A percentile compares a stretch with the other conserved stretches of the same genome.
Conservation (phyloP, 2,888 invertebrate species). For the Geophilus truncorum region DNA sequence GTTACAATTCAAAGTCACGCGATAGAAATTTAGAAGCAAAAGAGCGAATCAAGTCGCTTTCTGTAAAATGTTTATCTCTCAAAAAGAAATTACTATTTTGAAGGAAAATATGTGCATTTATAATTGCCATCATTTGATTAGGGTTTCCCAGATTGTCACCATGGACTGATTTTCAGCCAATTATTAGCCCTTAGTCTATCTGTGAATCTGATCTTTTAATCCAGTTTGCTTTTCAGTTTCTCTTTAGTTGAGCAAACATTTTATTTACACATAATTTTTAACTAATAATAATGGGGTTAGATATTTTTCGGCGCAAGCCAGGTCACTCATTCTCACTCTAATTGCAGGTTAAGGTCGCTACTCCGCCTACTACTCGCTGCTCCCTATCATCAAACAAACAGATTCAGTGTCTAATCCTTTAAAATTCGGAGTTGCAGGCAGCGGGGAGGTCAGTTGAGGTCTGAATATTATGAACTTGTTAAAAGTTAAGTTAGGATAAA, state of each 20-base stretch:
- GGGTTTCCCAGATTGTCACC: neutral
- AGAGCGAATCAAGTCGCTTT: neutral
- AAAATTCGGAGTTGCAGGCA: neutral
- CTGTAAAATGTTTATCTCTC: neutral
- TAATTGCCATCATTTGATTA: neutral
- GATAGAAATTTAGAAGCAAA: neutral
- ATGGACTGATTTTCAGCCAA: neutral
- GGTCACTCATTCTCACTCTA: constrained; percentile 12
- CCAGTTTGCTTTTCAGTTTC: constrained; percentile 4
- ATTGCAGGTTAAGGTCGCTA: constrained; percentile 8
- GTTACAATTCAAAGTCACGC: neutral
- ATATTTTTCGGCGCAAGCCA: neutral
- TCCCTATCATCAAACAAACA: constrained; percentile 2
- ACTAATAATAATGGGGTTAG: neutral
- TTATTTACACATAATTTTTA: neutral
- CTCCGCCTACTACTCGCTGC: constrained; percentile 1
- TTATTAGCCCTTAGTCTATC: neutral
- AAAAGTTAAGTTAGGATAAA: constrained; percentile 12
- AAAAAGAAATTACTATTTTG: neutral
- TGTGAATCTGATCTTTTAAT: neutral
- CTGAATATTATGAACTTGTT: constrained; percentile 6
- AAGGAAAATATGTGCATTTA: neutral
- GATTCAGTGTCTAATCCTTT: neutral
- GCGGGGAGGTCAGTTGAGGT: neutral
- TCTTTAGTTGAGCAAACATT: neutral